These are phyloP conservation scores for Sebastiscus albofasciatus DNA, from an alignment of 2,797 vertebrate genomes.

Conservation along the genomic window DNA sequence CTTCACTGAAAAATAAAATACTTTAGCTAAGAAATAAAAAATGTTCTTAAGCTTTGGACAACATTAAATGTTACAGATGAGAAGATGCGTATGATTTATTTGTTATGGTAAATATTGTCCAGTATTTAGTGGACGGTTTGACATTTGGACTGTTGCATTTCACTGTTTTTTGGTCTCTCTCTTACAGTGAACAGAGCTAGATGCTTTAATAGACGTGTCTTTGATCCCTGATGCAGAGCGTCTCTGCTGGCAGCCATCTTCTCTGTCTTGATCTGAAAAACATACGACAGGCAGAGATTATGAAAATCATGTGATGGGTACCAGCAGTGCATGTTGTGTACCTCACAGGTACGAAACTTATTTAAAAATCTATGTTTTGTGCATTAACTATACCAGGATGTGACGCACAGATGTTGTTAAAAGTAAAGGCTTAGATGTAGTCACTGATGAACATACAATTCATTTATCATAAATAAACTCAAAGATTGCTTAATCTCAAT, in stretches of 20 bases:
- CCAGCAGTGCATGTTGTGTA: background rate
- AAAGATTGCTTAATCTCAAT: background rate
- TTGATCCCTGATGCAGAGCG: constrained; percentile 13
- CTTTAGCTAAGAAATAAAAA: background rate
- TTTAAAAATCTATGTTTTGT: background rate
- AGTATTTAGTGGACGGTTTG: background rate
- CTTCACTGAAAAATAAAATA: background rate
- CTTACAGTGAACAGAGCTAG: background rate
- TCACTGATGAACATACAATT: background rate
- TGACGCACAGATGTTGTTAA: background rate
- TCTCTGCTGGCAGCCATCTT: constrained; percentile 45
- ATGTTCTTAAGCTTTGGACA: background rate
- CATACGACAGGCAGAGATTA: constrained; percentile 23
- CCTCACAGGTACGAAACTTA: background rate
- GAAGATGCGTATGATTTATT: background rate
- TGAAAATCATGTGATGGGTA: constrained; percentile 22
- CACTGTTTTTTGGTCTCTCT: constrained; percentile 18
- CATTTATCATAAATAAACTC: background rate
- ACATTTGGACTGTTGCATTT: constrained; percentile 1
- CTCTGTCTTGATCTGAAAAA: constrained; percentile 64
- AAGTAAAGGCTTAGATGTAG: background rate
- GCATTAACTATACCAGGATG: background rate
- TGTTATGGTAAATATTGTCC: background rate
- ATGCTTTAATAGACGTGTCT: constrained; percentile 2
- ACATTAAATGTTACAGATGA: background rate